Base-by-base conservation (phyloP, 2,888 invertebrate species). In the Drosophila algonquin region DNA sequence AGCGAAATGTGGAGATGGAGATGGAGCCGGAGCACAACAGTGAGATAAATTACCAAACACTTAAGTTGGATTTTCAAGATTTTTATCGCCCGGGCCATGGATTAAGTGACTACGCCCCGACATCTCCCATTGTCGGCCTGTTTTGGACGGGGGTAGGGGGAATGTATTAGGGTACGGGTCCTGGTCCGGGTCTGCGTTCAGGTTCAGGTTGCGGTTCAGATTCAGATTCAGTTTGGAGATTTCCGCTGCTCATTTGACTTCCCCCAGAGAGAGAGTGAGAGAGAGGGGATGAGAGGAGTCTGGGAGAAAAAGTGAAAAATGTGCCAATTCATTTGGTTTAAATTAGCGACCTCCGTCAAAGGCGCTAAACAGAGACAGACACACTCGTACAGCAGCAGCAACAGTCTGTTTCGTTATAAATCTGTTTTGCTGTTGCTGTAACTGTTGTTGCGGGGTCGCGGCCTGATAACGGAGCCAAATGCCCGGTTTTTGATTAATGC, bases 61-160 rank as follows among this genome's bases (percentile, higher is more conserved):
- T 90, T 90, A 91, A 90, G 91, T 90, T 90, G 90, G 90, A 89
- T 90, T 90, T 91, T 90, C 90, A 84, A 90, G 90, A 90, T 90
- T 91, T 91, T 90, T 90, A 91, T 90, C 91, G 80, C 88, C 82
- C 79, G 57, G 79, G 67, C 79, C 80, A 73, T 80, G 86, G 90
- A 90, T 89, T 90, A 89, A 90, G 89, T 87, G 89, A 87, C 88
- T 87, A 74, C 73, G 74, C 61, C 63, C 44, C 62, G 46, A 27
- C 59, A 40, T 40, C 55, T 68, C 18, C 50, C 75, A 63, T 63
- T 81, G 51, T 81, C 65, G 73, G 58, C 40, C 46, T 45, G 64
- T 47, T 63, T 56, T 40, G 52, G 58, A 45, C 45, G 62, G 63
- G 40, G 14, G 6, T 21, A 0, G 12, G 35, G 32, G 35, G 12